These are phyloP conservation scores for Phaetusa simplex DNA, from an alignment of 2,113 vertebrate species.

Conservation along the genomic window DNA sequence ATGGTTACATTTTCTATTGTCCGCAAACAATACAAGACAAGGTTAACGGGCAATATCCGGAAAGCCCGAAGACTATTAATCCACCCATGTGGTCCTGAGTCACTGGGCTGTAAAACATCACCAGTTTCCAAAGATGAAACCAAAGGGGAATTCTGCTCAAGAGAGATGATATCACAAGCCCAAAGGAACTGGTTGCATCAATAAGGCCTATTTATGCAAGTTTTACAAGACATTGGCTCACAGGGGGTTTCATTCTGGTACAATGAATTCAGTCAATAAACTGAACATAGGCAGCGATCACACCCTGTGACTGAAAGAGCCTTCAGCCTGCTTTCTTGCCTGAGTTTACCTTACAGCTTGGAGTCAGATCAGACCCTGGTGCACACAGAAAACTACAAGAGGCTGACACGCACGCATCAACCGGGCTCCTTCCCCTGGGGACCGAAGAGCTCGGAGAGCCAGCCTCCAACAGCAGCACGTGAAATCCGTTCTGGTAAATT, in stretches of 20 bases:
- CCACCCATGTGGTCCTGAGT: slow-evolving; percentile 53
- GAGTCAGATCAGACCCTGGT: not conserved
- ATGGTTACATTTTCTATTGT: slow-evolving; percentile 34
- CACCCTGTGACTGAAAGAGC: not conserved
- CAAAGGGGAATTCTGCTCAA: slow-evolving; percentile 34
- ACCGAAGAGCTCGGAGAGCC: not conserved
- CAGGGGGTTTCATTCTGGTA: not conserved
- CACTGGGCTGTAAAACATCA: slow-evolving; percentile 47
- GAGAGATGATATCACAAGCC: slow-evolving; percentile 38
- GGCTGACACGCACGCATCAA: not conserved
- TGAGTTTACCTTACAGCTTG: not conserved
- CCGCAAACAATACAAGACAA: slow-evolving; percentile 49
- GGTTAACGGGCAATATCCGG: slow-evolving; percentile 33
- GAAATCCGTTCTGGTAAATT: not conserved
- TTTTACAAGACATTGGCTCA: slow-evolving; percentile 33
- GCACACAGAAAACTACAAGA: not conserved
- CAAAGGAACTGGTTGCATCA: slow-evolving; percentile 32
- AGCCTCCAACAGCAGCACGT: not conserved
- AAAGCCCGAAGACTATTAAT: slow-evolving; percentile 26
- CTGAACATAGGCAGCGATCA: not conserved
- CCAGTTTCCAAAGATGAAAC: slow-evolving; percentile 49
- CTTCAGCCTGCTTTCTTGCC: not conserved
- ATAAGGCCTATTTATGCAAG: slow-evolving; percentile 23
- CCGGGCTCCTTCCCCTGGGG: not conserved
- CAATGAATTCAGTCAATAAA: not conserved